Evolutionary conservation across 2,113 vertebrate species (phyloP).

Genomic region (Balaenoptera acutorostrata): DNA sequence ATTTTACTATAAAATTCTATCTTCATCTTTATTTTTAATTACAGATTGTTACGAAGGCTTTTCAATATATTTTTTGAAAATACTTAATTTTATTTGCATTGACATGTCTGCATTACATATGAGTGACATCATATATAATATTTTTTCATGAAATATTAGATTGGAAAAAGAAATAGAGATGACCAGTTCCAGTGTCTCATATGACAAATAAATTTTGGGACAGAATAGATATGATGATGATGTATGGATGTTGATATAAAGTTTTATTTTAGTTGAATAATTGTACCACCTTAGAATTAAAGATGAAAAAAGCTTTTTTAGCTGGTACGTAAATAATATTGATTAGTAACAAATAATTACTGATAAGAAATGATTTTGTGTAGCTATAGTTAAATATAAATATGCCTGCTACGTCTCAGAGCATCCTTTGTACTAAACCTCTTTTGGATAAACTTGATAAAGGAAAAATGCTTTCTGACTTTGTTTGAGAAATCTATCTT

Average conservation of each 20-base stretch:
- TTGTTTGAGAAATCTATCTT: background rate
- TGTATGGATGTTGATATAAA: background rate
- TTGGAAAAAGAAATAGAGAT: background rate
- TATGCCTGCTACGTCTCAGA: background rate
- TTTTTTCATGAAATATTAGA: background rate
- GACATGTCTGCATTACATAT: background rate
- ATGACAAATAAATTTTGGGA: background rate
- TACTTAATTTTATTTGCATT: background rate
- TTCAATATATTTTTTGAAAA: background rate
- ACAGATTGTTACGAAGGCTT: background rate
- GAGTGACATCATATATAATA: background rate
- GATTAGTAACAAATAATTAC: background rate
- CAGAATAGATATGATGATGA: background rate
- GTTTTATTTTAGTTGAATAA: background rate
- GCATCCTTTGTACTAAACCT: background rate
- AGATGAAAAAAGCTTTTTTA: background rate
- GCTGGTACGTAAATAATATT: background rate
- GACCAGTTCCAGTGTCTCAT: background rate
- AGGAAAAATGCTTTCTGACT: background rate
- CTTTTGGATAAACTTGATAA: background rate
- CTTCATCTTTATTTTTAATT: background rate
- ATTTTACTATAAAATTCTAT: background rate
- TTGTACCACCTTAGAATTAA: background rate
- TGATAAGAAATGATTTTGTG: background rate
- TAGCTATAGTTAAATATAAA: background rate